Percentiles rank a stretch among this genome's conserved stretches.
Evolutionary conservation across 2,797 vertebrate species (phyloP).

Genomic region (Simalia tracyae): DNA sequence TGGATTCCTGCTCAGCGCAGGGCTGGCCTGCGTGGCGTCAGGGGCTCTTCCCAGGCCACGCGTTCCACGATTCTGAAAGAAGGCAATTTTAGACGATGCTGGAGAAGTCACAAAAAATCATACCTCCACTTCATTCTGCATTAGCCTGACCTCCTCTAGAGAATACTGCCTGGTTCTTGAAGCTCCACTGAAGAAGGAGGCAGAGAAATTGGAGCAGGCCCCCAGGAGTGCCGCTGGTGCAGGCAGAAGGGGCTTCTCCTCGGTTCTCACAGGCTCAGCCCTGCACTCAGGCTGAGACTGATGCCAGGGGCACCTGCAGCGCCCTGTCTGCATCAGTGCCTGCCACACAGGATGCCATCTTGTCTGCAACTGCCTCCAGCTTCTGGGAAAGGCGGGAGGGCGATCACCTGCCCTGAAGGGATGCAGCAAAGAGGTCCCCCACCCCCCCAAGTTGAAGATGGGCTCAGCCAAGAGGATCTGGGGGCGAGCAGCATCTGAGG

Average conservation of each 20-base stretch:
- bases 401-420: not conserved
- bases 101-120: too few species aligned
- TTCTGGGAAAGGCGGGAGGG: not conserved
- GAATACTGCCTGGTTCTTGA: not conserved
- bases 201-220: not conserved
- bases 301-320: not conserved
- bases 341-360: too few species aligned
- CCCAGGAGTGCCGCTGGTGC: not conserved
- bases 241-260: not conserved
- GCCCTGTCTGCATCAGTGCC: too few species aligned
- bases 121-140: too few species aligned
- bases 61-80: too few species aligned
- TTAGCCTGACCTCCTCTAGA: too few species aligned
- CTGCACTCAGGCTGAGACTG: not conserved
- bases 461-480: not conserved
- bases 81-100: too few species aligned
- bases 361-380: too few species aligned
- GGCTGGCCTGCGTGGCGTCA: too few species aligned
- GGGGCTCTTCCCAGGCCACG: too few species aligned
- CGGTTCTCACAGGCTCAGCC: not conserved
- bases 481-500: too few species aligned
- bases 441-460: not conserved
- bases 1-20: too few species aligned
- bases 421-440: not conserved
- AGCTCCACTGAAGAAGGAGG: not conserved